phyloP scores from a whole-genome alignment of 1,140 invertebrate species.

The Drepana arcuata region DNA sequence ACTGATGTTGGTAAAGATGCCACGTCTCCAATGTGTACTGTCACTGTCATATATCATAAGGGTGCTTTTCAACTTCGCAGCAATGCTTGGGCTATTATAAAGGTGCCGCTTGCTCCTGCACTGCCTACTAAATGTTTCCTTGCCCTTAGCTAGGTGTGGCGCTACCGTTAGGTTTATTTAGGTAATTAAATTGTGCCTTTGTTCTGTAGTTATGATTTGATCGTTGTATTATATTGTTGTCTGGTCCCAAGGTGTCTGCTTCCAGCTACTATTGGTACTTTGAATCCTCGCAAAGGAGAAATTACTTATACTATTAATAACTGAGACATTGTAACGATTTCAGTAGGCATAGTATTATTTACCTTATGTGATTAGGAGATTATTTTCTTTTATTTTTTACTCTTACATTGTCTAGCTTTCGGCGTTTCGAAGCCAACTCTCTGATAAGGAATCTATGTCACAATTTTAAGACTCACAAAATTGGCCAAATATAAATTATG shows the following conservation, averaged over 20 bases:
- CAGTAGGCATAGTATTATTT: conserved; percentile 26
- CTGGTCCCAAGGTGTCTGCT: conserved; percentile 26
- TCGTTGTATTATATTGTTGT: conserved; percentile 12
- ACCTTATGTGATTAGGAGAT: conserved; percentile 21
- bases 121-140: too few species aligned
- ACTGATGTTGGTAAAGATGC: too few species aligned
- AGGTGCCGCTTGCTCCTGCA: too few species aligned
- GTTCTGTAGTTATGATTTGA: conserved; percentile 17
- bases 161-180: conserved; percentile 13
- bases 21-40: too few species aligned
- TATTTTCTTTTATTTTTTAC: conserved; percentile 17
- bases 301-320: conserved; percentile 19
- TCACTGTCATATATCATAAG: too few species aligned
- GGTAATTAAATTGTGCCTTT: conserved; percentile 17
- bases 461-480: too few species aligned
- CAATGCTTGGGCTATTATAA: too few species aligned
- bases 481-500: too few species aligned
- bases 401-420: conserved; percentile 12
- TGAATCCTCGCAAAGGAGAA: conserved; percentile 23
- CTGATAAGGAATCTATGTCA: conserved; percentile 16
- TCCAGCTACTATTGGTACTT: conserved; percentile 11
- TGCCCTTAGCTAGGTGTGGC: too few species aligned
- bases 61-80: too few species aligned
- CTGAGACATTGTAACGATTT: conserved; percentile 19
- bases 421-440: conserved; percentile 10